These are phyloP conservation scores for Drosophila sp. DNA, from an alignment of 1,140 invertebrate genomes.

Conservation along the genomic window DNA sequence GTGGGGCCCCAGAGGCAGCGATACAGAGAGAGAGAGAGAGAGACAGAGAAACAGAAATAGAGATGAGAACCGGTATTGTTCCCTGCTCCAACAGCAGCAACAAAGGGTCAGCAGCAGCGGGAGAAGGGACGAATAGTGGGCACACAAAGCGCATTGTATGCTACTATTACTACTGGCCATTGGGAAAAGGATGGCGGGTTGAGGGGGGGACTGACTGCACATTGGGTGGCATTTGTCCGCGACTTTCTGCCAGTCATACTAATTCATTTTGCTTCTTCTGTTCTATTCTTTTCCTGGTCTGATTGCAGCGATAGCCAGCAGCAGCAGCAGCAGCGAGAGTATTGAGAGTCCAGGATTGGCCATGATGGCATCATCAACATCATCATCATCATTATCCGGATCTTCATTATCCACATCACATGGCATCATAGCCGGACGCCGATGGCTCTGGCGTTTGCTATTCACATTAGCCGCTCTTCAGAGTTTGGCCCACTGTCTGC, in stretches of 20 bases:
- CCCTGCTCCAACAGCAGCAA: neutral
- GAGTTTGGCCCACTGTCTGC: slow-evolving; percentile 36
- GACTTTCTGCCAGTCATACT: slow-evolving; percentile 17
- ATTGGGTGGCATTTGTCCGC: slow-evolving; percentile 13
- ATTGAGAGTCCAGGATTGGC: slow-evolving; percentile 15
- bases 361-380: slow-evolving; percentile 33
- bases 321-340: neutral
- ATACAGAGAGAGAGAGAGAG: neutral
- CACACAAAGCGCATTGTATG: slow-evolving; percentile 33
- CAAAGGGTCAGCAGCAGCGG: neutral
- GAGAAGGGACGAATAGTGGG: neutral
- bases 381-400: too few species aligned
- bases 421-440: neutral
- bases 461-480: slow-evolving; percentile 20
- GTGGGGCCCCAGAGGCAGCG: slow-evolving; percentile 11
- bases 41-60: neutral
- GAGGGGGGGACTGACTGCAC: too few species aligned
- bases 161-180: slow-evolving; percentile 12
- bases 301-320: slow-evolving; percentile 16
- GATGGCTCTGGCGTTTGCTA: slow-evolving; percentile 24
- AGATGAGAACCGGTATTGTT: slow-evolving; percentile 37
- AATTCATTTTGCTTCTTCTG: slow-evolving; percentile 4
- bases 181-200: neutral
- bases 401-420: neutral
- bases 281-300: slow-evolving; percentile 6